These are phyloP conservation scores for Quadriops clusia DNA, from an alignment of 2,888 invertebrate species.

Conservation along the genomic window DNA sequence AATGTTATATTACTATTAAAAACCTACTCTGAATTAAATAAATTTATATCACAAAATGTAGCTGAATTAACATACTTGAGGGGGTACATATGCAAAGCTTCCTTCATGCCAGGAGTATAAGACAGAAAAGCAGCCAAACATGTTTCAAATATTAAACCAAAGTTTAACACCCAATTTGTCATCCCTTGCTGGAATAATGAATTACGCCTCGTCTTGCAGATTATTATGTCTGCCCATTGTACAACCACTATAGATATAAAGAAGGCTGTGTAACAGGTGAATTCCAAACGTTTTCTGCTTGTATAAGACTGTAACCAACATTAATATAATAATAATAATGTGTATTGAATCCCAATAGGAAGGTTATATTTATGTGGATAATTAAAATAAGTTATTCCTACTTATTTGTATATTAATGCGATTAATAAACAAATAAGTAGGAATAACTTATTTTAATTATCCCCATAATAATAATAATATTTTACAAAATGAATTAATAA, in stretches of 20 bases:
- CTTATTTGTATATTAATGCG: no score
- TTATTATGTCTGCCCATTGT: constrained; percentile 96
- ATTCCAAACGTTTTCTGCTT: constrained; percentile 91
- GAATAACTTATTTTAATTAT: no score
- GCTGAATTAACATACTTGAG: constrained; percentile 86
- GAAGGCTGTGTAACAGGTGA: constrained; percentile 97
- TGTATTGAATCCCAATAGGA: no score
- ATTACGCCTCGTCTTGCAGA: constrained; percentile 95
- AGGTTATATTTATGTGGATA: no score
- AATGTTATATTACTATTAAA: no score
- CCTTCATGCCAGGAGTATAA: constrained; percentile 96
- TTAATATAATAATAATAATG: no score
- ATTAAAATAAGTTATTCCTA: no score
- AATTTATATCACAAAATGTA: no score
- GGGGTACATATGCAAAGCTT: constrained; percentile 94
- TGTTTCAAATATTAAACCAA: constrained; percentile 90
- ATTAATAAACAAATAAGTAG: no score
- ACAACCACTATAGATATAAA: constrained; percentile 96
- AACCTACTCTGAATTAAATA: no score
- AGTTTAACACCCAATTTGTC: constrained; percentile 96
- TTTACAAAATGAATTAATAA: no score
- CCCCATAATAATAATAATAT: no score
- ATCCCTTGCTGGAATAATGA: constrained; percentile 95
- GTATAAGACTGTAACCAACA: constrained; percentile 71
- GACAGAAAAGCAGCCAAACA: constrained; percentile 90